These are phyloP conservation scores for Sphaerophoria rueppellii DNA, from an alignment of 2,888 invertebrate genomes.

Conservation along the genomic window DNA sequence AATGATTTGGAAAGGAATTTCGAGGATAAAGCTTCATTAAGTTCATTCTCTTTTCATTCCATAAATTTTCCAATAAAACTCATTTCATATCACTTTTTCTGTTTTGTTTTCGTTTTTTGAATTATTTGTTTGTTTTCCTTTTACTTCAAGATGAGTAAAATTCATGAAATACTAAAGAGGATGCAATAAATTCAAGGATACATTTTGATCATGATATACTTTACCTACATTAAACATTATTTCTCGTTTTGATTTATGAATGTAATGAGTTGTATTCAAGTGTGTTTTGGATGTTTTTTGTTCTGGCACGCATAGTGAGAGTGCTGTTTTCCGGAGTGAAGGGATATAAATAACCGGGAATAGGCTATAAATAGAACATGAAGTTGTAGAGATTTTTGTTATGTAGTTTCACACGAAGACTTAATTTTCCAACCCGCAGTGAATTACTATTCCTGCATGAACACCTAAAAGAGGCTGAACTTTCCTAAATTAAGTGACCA, in stretches of 20 bases:
- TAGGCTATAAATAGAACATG: no score
- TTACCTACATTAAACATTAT: background rate
- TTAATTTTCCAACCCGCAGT: background rate
- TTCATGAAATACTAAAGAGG: background rate
- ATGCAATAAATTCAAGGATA: background rate
- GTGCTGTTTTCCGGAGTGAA: background rate
- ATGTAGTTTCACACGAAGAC: no score
- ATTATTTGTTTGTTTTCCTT: constrained; percentile 2
- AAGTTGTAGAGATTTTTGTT: no score
- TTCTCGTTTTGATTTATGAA: background rate
- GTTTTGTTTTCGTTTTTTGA: background rate
- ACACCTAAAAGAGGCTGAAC: background rate
- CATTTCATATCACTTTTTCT: background rate
- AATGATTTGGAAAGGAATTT: constrained; percentile 7
- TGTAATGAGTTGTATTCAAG: background rate
- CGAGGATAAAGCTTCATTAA: background rate
- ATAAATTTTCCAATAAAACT: background rate
- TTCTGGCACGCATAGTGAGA: background rate
- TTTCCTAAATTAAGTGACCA: background rate
- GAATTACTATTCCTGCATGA: background rate
- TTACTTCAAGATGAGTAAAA: background rate
- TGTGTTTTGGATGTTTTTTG: background rate
- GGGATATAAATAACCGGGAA: background rate
- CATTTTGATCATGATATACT: background rate
- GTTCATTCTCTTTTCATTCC: background rate